Conservation (phyloP, 2,797 vertebrate genomes). For the Characodon lateralis region DNA sequence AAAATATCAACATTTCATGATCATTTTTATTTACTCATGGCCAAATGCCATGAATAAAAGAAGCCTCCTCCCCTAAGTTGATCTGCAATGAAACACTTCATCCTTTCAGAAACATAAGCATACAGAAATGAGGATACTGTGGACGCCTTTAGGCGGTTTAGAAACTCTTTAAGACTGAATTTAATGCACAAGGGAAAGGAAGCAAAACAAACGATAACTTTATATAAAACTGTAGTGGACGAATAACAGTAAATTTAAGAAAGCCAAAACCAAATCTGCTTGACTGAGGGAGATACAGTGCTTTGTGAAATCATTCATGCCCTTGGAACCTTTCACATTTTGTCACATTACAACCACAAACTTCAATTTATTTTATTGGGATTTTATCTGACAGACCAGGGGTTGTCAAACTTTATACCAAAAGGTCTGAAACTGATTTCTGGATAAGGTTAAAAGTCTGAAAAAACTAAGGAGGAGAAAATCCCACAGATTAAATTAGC, state of each 20-base stretch:
- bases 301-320: not conserved
- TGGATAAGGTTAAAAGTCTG: not conserved
- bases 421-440: not conserved
- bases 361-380: not conserved
- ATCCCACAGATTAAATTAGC: not conserved
- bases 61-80: not conserved
- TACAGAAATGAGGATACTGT: not conserved
- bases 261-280: not conserved
- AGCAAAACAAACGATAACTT: not conserved
- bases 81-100: not conserved
- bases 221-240: not conserved
- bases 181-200: not conserved
- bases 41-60: slow-evolving; percentile 6
- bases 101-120: not conserved
- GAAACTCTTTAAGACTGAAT: not conserved
- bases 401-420: not conserved
- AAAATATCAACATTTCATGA: not conserved
- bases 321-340: not conserved
- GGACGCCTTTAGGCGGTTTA: not conserved
- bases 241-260: not conserved
- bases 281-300: not conserved
- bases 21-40: not conserved
- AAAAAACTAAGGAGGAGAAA: not conserved
- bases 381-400: not conserved
- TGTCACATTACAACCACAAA: not conserved